A percentile compares a stretch with the other conserved stretches of the same genome.
Evolutionary conservation across 2,888 invertebrate genomes (phyloP).

Genomic region (Caenorhabditis sp.): DNA sequence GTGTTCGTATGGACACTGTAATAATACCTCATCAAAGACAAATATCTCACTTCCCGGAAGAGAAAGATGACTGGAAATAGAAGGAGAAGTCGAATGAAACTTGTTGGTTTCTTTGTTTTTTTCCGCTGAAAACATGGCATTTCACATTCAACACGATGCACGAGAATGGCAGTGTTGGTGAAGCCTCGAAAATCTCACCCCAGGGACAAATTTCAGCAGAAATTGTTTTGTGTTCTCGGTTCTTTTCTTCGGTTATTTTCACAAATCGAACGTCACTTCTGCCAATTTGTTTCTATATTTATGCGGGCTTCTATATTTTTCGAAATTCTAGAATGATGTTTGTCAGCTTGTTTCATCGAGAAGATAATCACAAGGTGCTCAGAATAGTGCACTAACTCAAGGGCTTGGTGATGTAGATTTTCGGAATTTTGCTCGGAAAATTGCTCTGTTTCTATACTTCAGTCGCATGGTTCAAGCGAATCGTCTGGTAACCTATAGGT

Average conservation of each 20-base stretch:
- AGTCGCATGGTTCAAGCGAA: too few relatives aligned
- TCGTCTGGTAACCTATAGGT: too few relatives aligned
- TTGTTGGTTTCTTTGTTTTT: slow-evolving; percentile 9
- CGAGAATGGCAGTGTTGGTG: slow-evolving; percentile 30
- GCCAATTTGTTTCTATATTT: not conserved
- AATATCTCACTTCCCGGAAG: slow-evolving; percentile 1
- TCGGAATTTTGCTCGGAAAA: not conserved
- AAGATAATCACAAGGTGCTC: not conserved
- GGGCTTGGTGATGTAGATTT: not conserved
- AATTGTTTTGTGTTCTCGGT: slow-evolving; percentile 22
- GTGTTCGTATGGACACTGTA: not conserved
- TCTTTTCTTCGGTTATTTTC: slow-evolving; percentile 3
- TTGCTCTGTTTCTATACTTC: too few relatives aligned
- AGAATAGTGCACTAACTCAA: not conserved
- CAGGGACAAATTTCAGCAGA: slow-evolving; percentile 34
- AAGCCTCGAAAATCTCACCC: slow-evolving; percentile 34
- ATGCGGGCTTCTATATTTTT: too few relatives aligned
- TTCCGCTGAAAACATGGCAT: not conserved
- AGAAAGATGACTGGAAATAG: too few relatives aligned
- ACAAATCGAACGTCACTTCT: slow-evolving; percentile 1
- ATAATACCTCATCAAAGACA: not conserved
- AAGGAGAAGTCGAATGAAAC: slow-evolving; percentile 7
- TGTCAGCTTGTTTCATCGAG: not conserved
- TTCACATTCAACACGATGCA: slow-evolving; percentile 9
- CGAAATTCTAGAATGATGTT: slow-evolving; percentile 2